Percentiles rank a stretch among this genome's conserved stretches.
phyloP scores from a whole-genome alignment of 1,140 invertebrate genomes.

The Platyura marginata region DNA sequence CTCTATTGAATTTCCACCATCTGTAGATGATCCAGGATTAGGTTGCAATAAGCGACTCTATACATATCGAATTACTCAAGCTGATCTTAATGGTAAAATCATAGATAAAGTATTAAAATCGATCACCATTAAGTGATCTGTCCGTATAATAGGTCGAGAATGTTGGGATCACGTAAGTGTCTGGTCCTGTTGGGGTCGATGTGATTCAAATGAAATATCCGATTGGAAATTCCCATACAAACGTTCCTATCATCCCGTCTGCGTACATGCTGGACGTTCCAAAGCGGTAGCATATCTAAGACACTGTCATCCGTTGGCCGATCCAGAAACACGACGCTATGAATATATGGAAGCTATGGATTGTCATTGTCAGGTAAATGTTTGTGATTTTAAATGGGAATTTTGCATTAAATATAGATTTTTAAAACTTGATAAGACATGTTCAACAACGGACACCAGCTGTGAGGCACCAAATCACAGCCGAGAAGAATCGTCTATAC shows the following conservation, averaged over 20 bases:
- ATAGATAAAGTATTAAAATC: slow-evolving; percentile 30
- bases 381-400: neutral
- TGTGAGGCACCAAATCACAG: slow-evolving; percentile 20
- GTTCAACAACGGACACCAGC: slow-evolving; percentile 18
- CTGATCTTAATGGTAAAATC: slow-evolving; percentile 13
- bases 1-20: too few species aligned
- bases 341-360: slow-evolving; percentile 40
- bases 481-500: slow-evolving; percentile 10
- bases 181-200: slow-evolving; percentile 64
- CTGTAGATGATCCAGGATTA: slow-evolving; percentile 8
- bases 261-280: slow-evolving; percentile 47
- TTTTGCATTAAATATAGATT: too few species aligned
- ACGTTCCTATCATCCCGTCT: slow-evolving; percentile 63
- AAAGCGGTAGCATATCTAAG: slow-evolving; percentile 30
- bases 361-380: slow-evolving; percentile 31
- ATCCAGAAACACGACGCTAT: slow-evolving; percentile 34
- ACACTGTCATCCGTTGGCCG: slow-evolving; percentile 42
- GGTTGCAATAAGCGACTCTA: slow-evolving; percentile 28
- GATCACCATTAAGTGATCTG: slow-evolving; percentile 28
- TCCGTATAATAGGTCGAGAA: slow-evolving; percentile 36
- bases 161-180: slow-evolving; percentile 57
- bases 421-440: too few species aligned
- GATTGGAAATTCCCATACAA: slow-evolving; percentile 78
- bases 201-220: slow-evolving; percentile 66
- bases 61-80: slow-evolving; percentile 24